Base-by-base conservation (phyloP, 2,888 invertebrate genomes). In the Thymelicus lineola region DNA sequence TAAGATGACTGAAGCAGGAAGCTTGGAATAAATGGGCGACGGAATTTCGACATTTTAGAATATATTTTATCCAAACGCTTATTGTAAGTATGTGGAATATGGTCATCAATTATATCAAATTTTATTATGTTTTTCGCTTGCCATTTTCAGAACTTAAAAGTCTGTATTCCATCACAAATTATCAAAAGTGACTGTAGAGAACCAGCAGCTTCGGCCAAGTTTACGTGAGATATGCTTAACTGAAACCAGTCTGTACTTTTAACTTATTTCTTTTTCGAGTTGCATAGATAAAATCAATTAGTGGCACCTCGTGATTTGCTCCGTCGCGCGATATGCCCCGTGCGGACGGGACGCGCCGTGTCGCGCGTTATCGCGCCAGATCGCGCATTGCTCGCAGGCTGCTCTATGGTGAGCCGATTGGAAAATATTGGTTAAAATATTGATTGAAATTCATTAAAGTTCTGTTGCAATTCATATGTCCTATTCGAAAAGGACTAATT, bases 231-330 rank as follows among this genome's bases (percentile, higher is more conserved):
- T 58, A 45, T 20, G 42, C 45, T 36, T 1, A 17, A 62, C 45
- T 46, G 0, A 14, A 62, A 62, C 68, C 68, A 48, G 62, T 66
- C 58, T 46, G 59, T 15, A 35, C 38, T 9, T 60, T 28, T 15
- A 42, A 42, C 48, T 60, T 60, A 48, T 59, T 66, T 66, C 12
- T 57, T 63, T 68, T 68, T 48, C 63, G 62, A 74, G 76, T 76
- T 75, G 84, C 81, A 77, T 81, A 83, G 89, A 89, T 89, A 89
- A 87, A 79, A 89, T 89, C 88, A 88, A 89, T 89, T 88, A 89
- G 86, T 80, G 79, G 82, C 78, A 77, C 76, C 77, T 80, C 79
- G 83, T 81, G 86, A 86, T 84, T 82, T 80, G 82, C 80, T 80
- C 81, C 77, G 80, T 79, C 78, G 80, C 82, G 84, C 85, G 86